A percentile compares a stretch with the other conserved stretches of the same genome.
Conservation (phyloP, 2,113 vertebrate genomes). For the Mus spicilegus region DNA sequence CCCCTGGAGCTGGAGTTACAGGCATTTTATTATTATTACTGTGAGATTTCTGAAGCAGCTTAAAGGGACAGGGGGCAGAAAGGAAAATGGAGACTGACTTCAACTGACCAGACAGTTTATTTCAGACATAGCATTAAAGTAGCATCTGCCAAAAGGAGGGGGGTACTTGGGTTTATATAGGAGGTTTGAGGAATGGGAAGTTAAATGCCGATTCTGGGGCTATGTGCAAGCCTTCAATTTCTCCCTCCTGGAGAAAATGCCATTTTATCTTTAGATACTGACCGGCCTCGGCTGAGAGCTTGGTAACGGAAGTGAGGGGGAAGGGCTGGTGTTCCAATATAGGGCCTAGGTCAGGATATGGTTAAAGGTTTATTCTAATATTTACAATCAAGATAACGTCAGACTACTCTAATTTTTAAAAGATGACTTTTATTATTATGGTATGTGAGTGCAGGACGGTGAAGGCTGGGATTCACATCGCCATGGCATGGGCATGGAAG, state of each 20-base stretch:
- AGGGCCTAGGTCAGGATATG: not conserved
- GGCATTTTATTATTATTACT: not conserved
- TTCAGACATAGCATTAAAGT: not conserved
- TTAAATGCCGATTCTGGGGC: not conserved
- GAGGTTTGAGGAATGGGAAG: not conserved
- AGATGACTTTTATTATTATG: not conserved
- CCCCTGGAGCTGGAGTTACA: not conserved
- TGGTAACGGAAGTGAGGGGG: no score
- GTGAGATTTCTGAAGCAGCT: not conserved
- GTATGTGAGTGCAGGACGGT: not conserved
- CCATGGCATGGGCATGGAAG: not conserved
- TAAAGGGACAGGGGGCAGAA: not conserved
- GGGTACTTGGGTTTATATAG: not conserved
- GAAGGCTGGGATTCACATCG: not conserved
- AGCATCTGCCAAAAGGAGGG: not conserved
- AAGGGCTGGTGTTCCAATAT: not conserved
- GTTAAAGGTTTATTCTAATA: not conserved
- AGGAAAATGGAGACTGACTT: not conserved
- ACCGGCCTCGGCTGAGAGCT: not conserved
- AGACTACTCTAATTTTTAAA: not conserved
- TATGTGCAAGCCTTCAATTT: not conserved
- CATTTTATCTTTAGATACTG: not conserved
- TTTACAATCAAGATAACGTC: not conserved
- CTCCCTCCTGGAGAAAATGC: not conserved
- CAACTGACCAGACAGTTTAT: not conserved